Percentiles rank a stretch among this genome's conserved stretches.
These are phyloP conservation scores for Lasioglossum morio DNA, from an alignment of 2,888 invertebrate species.

Conservation along the genomic window DNA sequence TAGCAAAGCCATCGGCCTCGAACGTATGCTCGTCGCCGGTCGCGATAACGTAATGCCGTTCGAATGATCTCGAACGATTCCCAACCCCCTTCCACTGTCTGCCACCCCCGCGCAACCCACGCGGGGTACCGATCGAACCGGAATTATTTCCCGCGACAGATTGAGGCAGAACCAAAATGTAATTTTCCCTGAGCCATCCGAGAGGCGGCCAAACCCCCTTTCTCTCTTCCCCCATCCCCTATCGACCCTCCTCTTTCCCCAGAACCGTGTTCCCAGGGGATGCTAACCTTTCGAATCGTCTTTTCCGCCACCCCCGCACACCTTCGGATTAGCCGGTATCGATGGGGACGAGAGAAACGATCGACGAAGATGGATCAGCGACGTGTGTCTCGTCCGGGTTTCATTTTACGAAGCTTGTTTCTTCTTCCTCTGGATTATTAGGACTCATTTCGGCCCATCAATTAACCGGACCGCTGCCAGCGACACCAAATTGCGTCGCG, in stretches of 20 bases:
- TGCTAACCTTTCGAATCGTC: not conserved
- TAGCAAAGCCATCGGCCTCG: slow-evolving; percentile 28
- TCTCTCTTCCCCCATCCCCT: not conserved
- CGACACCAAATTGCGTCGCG: not conserved
- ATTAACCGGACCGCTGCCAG: not conserved
- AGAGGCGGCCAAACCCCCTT: slow-evolving; percentile 9
- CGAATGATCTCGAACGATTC: slow-evolving; percentile 56
- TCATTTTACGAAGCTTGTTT: not conserved
- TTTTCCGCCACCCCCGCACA: not conserved
- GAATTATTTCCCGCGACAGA: slow-evolving; percentile 70
- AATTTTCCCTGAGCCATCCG: slow-evolving; percentile 70
- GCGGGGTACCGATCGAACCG: slow-evolving; percentile 45
- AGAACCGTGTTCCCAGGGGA: slow-evolving; percentile 32
- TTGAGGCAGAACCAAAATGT: slow-evolving; percentile 69
- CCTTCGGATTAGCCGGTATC: slow-evolving; percentile 3
- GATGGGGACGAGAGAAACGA: not conserved
- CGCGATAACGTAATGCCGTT: slow-evolving; percentile 60
- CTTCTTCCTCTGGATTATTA: not conserved
- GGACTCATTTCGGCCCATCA: no score
- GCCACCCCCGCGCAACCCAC: not conserved
- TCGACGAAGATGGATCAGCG: not conserved
- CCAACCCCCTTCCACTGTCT: not conserved
- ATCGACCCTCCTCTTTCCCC: not conserved
- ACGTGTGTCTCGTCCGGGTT: not conserved
- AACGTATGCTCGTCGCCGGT: slow-evolving; percentile 27